phyloP scores from a whole-genome alignment of 2,888 invertebrate genomes.

The Metalampra italica region DNA sequence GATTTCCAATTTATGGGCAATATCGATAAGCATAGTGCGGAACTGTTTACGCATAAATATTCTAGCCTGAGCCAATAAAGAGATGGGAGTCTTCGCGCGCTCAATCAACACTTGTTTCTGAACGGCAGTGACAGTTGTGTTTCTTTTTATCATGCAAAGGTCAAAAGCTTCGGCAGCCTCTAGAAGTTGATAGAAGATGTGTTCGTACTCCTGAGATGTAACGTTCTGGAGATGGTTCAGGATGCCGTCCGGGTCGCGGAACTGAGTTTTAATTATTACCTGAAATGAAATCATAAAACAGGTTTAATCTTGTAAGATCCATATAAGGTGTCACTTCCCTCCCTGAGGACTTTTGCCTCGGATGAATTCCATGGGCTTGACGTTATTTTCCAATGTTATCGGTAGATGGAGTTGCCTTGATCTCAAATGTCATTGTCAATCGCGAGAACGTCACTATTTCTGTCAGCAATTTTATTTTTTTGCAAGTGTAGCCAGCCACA shows the following conservation, averaged over 20 bases:
- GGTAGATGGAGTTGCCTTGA: too few relatives aligned
- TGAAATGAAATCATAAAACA: slow-evolving; percentile 31
- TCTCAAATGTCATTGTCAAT: too few relatives aligned
- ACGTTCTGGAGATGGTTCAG: slow-evolving; percentile 87
- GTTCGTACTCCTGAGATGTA: slow-evolving; percentile 58
- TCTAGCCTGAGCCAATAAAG: slow-evolving; percentile 82
- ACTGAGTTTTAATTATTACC: slow-evolving; percentile 91
- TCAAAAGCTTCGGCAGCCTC: slow-evolving; percentile 89
- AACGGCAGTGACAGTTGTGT: slow-evolving; percentile 80
- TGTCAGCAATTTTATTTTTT: too few relatives aligned
- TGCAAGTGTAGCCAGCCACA: too few relatives aligned
- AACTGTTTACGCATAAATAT: slow-evolving; percentile 78
- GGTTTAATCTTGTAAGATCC: too few relatives aligned
- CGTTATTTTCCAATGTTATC: too few relatives aligned
- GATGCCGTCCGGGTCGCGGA: slow-evolving; percentile 90
- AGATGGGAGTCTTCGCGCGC: slow-evolving; percentile 82
- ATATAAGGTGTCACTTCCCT: too few relatives aligned
- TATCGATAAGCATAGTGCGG: slow-evolving; percentile 76
- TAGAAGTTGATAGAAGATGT: slow-evolving; percentile 82
- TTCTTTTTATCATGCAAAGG: slow-evolving; percentile 87
- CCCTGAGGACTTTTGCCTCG: too few relatives aligned
- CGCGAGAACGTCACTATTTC: too few relatives aligned
- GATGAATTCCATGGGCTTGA: too few relatives aligned
- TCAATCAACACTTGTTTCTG: slow-evolving; percentile 83
- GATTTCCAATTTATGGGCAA: slow-evolving; percentile 79